Conservation (phyloP, 2,113 vertebrate species). For the Campylomormyrus tamandua region DNA sequence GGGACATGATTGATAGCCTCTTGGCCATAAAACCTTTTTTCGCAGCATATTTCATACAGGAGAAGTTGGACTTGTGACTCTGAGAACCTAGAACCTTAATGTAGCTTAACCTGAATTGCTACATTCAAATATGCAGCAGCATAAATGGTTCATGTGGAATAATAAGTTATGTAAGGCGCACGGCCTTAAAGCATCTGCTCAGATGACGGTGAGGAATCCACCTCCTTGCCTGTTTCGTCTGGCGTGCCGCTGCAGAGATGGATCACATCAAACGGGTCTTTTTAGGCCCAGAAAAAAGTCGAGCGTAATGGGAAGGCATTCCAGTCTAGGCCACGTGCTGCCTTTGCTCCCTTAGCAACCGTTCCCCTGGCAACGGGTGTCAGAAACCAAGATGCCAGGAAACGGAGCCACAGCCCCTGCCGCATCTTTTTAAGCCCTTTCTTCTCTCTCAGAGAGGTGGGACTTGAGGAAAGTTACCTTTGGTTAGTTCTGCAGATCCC, state of each 20-base stretch:
- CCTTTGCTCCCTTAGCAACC: slow-evolving; percentile 54
- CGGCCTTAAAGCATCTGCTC: background rate
- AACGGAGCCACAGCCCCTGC: slow-evolving; percentile 41
- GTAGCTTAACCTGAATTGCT: background rate
- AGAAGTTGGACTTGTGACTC: background rate
- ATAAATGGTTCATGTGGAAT: background rate
- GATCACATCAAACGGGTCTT: background rate
- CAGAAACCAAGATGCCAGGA: slow-evolving; percentile 45
- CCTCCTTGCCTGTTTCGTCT: background rate
- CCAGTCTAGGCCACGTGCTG: slow-evolving; percentile 34
- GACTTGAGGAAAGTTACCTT: background rate
- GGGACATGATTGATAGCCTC: background rate
- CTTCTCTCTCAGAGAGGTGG: slow-evolving; percentile 8
- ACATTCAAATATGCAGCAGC: background rate
- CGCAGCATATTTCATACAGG: background rate
- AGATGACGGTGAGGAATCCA: background rate
- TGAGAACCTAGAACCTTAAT: background rate
- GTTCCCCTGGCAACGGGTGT: slow-evolving; percentile 60
- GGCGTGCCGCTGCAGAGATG: background rate
- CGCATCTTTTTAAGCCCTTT: slow-evolving; percentile 37
- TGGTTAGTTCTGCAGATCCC: background rate
- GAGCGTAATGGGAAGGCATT: slow-evolving; percentile 36
- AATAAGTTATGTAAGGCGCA: background rate
- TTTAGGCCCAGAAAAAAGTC: background rate
- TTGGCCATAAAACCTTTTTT: background rate